Percentiles rank a stretch among this genome's conserved stretches.
Evolutionary conservation across 2,113 vertebrate genomes (phyloP).

Genomic region (Stegostoma tigrinum): DNA sequence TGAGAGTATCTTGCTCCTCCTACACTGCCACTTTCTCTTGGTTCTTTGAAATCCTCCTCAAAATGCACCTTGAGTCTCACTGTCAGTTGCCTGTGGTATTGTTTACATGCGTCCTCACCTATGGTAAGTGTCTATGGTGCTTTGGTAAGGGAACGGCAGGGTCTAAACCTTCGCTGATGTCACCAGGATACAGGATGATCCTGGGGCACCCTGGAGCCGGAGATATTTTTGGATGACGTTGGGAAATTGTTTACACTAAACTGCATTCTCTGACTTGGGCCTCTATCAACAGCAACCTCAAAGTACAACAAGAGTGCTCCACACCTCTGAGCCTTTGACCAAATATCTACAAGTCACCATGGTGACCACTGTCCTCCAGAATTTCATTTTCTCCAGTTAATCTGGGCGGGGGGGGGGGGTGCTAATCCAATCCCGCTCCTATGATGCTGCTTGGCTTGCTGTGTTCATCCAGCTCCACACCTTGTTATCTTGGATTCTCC

Average conservation of each 20-base stretch:
- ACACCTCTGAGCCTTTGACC: neutral
- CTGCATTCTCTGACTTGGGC: neutral
- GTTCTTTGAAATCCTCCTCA: neutral
- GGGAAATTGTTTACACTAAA: neutral
- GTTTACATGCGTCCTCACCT: neutral
- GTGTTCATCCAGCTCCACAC: too few species aligned
- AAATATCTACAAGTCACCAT: neutral
- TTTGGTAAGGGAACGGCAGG: neutral
- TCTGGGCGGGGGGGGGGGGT: too few species aligned
- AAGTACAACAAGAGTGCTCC: neutral
- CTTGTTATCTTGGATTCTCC: too few species aligned
- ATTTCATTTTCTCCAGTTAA: neutral
- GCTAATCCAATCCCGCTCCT: too few species aligned
- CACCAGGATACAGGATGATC: neutral
- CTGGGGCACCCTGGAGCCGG: neutral
- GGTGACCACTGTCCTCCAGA: neutral
- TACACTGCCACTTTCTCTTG: neutral
- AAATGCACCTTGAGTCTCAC: neutral
- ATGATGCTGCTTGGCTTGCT: too few species aligned
- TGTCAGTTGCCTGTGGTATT: neutral
- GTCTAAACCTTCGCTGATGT: neutral
- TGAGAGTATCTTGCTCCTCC: neutral
- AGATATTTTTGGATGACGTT: neutral
- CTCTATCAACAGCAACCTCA: neutral
- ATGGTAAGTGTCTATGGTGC: too few species aligned